Conservation (phyloP, 2,797 vertebrate species). For the Dicrostonyx torquatus region DNA sequence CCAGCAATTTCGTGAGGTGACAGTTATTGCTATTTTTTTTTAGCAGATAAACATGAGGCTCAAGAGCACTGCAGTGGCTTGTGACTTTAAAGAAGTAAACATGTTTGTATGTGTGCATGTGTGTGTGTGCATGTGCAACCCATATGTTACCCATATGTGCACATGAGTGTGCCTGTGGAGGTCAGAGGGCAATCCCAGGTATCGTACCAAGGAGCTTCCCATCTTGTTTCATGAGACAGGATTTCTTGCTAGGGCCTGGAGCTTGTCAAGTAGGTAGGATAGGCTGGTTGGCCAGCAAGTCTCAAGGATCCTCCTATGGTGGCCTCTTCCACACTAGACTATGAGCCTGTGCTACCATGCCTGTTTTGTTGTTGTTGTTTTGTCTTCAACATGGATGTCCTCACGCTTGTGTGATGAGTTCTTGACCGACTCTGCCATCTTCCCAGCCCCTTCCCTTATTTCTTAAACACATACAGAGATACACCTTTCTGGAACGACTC, state of each 20-base stretch:
- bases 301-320: not conserved
- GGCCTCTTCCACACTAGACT: not conserved
- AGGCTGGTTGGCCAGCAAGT: not conserved
- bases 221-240: not conserved
- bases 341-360: not conserved
- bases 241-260: not conserved
- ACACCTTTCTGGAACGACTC: not conserved
- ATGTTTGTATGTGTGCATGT: not conserved
- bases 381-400: not conserved
- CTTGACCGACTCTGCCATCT: not conserved
- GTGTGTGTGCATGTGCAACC: not conserved
- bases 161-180: not conserved
- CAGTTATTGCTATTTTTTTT: slow-evolving; percentile 21
- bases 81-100: not conserved
- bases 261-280: not conserved
- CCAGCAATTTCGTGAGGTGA: slow-evolving; percentile 38
- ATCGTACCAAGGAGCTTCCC: not conserved
- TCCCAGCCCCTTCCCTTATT: not conserved
- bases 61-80: not conserved
- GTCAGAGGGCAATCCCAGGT: not conserved
- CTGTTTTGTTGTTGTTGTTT: not conserved
- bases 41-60: slow-evolving; percentile 45
- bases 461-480: not conserved
- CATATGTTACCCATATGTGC: not conserved
- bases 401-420: not conserved